These are phyloP conservation scores for Rhabdomys pumilio DNA, from an alignment of 2,797 vertebrate species.

Conservation along the genomic window DNA sequence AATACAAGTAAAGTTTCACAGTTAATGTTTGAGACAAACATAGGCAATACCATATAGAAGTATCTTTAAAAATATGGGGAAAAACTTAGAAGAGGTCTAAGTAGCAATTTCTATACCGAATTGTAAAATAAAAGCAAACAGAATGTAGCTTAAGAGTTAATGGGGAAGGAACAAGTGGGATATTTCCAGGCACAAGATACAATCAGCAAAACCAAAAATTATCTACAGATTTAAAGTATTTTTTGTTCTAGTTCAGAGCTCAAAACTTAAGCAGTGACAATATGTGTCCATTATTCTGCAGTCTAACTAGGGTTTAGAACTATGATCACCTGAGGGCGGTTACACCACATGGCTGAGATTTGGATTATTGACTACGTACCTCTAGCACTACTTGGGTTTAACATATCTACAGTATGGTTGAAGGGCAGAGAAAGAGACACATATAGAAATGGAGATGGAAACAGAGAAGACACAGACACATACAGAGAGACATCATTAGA, in stretches of 20 bases:
- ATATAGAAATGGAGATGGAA: not conserved
- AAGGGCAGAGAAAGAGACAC: not conserved
- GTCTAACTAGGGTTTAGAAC: not conserved
- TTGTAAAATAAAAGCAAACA: constrained; percentile 8
- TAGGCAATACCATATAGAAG: not conserved
- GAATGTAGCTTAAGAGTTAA: not conserved
- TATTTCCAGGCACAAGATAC: not conserved
- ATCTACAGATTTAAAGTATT: constrained; percentile 38
- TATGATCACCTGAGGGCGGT: not conserved
- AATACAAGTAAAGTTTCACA: not conserved
- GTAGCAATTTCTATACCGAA: not conserved
- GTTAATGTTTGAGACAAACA: constrained; percentile 34
- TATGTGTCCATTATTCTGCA: not conserved
- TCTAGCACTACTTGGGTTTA: not conserved
- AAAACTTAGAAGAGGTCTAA: constrained; percentile 3
- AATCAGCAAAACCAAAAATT: not conserved
- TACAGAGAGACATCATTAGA: not conserved
- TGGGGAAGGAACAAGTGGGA: not conserved
- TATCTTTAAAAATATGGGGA: not conserved
- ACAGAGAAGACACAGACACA: not conserved
- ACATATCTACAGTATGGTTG: not conserved
- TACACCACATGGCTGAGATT: not conserved
- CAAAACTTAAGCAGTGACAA: not conserved
- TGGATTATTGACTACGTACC: not conserved
- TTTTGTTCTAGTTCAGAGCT: constrained; percentile 8